These are phyloP conservation scores for Porites cylindrica DNA, from an alignment of 92 coral and sea anemone genomes.

Conservation along the genomic window DNA sequence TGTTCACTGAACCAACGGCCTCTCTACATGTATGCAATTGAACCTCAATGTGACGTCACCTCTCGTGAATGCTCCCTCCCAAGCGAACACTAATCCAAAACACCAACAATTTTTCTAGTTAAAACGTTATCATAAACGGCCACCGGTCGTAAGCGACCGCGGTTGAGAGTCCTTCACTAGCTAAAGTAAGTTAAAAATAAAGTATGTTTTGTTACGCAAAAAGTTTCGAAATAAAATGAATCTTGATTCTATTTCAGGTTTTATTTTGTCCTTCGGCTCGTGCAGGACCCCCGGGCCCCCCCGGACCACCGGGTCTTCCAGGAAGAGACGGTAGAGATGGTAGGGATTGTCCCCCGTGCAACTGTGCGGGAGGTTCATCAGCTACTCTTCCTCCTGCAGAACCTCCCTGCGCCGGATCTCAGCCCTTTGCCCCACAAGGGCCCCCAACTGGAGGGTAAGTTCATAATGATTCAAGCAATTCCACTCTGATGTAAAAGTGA, in stretches of 20 bases:
- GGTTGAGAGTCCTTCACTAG: too few relatives aligned
- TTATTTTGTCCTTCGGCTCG: conserved; percentile 81
- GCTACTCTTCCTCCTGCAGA: conserved; percentile 45
- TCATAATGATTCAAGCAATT: not conserved
- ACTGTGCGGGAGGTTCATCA: conserved; percentile 56
- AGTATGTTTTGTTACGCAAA: not conserved
- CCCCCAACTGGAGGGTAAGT: conserved; percentile 56
- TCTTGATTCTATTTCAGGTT: not conserved
- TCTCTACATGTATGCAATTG: too few relatives aligned
- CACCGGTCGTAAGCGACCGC: too few relatives aligned
- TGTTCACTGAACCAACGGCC: too few relatives aligned
- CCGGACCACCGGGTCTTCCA: conserved; percentile 84
- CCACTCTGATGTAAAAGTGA: too few relatives aligned
- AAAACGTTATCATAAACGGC: too few relatives aligned
- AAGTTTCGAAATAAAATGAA: not conserved
- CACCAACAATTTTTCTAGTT: too few relatives aligned
- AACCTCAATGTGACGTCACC: too few relatives aligned
- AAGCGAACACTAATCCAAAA: too few relatives aligned
- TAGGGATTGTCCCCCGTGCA: conserved; percentile 76
- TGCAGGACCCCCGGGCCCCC: conserved; percentile 88
- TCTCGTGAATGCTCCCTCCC: too few relatives aligned
- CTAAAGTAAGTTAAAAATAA: too few relatives aligned
- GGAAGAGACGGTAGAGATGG: conserved; percentile 96
- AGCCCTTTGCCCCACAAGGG: conserved; percentile 37
- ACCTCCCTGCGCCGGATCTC: conserved; percentile 35